Evolutionary conservation across 2,797 vertebrate genomes (phyloP).

Genomic region (Dermochelys coriacea): DNA sequence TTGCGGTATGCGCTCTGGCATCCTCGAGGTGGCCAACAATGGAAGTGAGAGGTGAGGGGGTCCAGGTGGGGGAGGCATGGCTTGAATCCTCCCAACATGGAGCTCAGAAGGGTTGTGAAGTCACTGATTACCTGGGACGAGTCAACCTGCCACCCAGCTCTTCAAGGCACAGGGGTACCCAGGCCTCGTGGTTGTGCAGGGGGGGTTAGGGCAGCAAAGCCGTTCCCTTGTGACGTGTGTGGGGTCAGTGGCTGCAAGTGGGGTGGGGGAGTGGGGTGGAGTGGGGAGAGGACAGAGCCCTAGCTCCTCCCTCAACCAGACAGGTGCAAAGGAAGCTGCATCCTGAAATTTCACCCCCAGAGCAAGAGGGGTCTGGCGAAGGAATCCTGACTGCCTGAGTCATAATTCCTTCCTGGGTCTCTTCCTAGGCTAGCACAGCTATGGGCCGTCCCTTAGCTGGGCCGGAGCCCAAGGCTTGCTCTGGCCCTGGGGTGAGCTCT

Average conservation of each 20-base stretch:
- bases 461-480: accelerated
- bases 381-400: not conserved
- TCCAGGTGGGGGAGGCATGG: accelerated
- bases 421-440: not conserved
- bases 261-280: not conserved
- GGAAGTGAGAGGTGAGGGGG: not conserved
- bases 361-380: not conserved
- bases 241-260: not conserved
- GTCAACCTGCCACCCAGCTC: not conserved
- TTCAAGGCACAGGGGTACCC: not conserved
- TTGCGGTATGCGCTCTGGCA: not conserved
- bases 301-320: not conserved
- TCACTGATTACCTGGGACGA: not conserved
- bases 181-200: accelerated
- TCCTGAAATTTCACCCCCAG: accelerated
- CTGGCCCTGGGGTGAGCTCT: not conserved
- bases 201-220: not conserved
- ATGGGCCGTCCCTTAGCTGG: not conserved
- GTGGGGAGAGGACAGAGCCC: not conserved
- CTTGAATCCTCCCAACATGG: not conserved
- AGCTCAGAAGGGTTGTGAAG: not conserved
- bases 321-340: not conserved
- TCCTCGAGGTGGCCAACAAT: not conserved
- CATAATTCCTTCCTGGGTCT: not conserved
- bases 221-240: accelerated